phyloP scores from a whole-genome alignment of 2,113 vertebrate genomes.

The Struthidea cinerea region DNA sequence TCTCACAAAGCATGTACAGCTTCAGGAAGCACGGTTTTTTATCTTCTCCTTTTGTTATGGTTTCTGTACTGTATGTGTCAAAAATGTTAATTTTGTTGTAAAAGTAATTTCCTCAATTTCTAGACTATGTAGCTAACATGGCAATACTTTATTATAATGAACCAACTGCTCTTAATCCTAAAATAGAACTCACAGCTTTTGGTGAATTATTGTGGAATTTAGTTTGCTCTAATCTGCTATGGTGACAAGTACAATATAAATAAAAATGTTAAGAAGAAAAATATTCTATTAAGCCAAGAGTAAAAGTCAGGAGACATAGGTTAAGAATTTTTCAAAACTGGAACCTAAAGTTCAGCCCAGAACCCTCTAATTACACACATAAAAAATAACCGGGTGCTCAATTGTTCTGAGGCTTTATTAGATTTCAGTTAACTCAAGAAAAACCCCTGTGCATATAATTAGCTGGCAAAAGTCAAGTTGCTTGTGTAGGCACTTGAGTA shows the following conservation, averaged over 20 bases:
- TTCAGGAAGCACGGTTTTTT: neutral
- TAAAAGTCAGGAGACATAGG: neutral
- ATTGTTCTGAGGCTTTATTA: neutral
- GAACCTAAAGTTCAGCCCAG: neutral
- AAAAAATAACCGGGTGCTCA: neutral
- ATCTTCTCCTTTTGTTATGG: neutral
- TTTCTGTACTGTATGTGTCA: neutral
- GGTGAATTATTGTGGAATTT: neutral
- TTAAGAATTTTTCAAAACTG: neutral
- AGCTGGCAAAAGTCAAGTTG: neutral
- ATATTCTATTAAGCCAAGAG: neutral
- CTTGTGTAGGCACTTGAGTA: neutral
- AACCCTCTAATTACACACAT: neutral
- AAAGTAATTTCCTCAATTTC: neutral
- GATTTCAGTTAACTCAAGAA: neutral
- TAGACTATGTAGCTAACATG: neutral
- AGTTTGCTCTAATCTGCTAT: neutral
- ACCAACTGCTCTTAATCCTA: neutral
- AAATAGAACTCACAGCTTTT: neutral
- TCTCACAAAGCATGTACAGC: neutral
- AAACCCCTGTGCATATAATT: neutral
- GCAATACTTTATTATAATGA: neutral
- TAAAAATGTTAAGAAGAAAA: neutral
- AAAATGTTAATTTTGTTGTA: neutral
- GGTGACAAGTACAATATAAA: conserved; percentile 14